Conservation (phyloP, 2,888 invertebrate species). For the Axea sp. region DNA sequence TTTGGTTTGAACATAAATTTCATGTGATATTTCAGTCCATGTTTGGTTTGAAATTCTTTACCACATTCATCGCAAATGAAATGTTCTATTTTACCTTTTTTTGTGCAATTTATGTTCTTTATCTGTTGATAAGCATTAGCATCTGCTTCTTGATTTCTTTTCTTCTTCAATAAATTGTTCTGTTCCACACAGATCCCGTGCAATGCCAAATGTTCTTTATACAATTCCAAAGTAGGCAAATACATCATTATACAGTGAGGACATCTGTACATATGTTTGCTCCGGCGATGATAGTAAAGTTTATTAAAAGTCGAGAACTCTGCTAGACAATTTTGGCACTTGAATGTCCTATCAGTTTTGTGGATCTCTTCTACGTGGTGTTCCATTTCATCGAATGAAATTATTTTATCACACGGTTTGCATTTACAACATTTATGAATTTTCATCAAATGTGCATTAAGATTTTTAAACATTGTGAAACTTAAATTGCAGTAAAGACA, state of each 20-base stretch:
- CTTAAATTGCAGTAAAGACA: constrained; percentile 33
- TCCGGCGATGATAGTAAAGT: constrained; percentile 26
- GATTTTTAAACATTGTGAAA: constrained; percentile 11
- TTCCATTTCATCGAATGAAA: neutral
- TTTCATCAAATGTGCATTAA: constrained; percentile 13
- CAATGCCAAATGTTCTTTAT: constrained; percentile 30
- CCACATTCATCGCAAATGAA: constrained; percentile 27
- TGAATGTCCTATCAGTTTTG: constrained; percentile 1
- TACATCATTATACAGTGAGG: constrained; percentile 15
- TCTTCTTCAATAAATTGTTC: too few species aligned
- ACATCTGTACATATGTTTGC: constrained; percentile 26
- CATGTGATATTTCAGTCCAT: constrained; percentile 10
- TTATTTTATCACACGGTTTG: constrained; percentile 10
- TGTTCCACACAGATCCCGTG: too few species aligned
- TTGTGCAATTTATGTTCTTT: too few species aligned
- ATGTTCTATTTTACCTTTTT: too few species aligned
- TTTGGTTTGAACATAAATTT: constrained; percentile 20
- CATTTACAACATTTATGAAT: constrained; percentile 16
- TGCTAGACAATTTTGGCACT: constrained; percentile 1
- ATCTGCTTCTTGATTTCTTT: too few species aligned
- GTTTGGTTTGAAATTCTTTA: constrained; percentile 5
- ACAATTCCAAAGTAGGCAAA: constrained; percentile 3
- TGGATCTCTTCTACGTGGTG: constrained; percentile 10
- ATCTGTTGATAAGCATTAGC: too few species aligned
- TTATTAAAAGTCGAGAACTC: constrained; percentile 2